A percentile compares a stretch with the other conserved stretches of the same genome.
Evolutionary conservation across 2,888 invertebrate species (phyloP).

Genomic region (Tetanocera ferruginea): DNA sequence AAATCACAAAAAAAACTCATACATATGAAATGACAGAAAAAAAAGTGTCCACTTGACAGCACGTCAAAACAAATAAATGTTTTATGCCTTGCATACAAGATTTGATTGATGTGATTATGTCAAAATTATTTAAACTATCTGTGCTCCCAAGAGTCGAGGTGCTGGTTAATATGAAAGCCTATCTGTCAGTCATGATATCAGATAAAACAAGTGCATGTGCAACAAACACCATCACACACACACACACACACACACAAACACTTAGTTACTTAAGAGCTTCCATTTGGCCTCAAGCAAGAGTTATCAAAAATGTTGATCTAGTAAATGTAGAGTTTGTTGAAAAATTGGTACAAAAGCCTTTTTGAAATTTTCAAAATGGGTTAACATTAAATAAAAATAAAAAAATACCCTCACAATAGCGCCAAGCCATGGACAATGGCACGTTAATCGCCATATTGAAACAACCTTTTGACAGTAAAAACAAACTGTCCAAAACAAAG

Average conservation of each 20-base stretch:
- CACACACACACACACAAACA: not conserved
- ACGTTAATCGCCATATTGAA: slow-evolving; percentile 23
- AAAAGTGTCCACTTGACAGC: slow-evolving; percentile 34
- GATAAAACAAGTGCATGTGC: slow-evolving; percentile 33
- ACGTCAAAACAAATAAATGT: slow-evolving; percentile 28
- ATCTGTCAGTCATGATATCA: slow-evolving; percentile 31
- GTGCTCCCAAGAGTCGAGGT: slow-evolving; percentile 1
- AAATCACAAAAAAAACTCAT: slow-evolving; percentile 19
- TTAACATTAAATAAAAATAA: not conserved
- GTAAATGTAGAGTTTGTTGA: not conserved
- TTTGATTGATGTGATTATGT: slow-evolving; percentile 38
- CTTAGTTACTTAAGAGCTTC: slow-evolving; percentile 12
- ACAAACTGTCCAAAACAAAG: slow-evolving; percentile 17
- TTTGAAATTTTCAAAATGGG: not conserved
- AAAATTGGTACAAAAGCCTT: not conserved
- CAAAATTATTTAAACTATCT: slow-evolving; percentile 28
- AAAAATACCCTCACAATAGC: not conserved
- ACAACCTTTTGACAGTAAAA: slow-evolving; percentile 11
- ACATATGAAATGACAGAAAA: not conserved
- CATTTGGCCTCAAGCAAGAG: not conserved
- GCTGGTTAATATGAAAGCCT: not conserved
- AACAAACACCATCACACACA: not conserved
- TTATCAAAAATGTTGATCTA: not conserved
- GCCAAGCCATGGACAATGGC: slow-evolving; percentile 4
- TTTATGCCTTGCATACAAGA: not conserved